These are phyloP conservation scores for Sphaerodactylus townsendi DNA, from an alignment of 2,113 vertebrate species.

Conservation along the genomic window DNA sequence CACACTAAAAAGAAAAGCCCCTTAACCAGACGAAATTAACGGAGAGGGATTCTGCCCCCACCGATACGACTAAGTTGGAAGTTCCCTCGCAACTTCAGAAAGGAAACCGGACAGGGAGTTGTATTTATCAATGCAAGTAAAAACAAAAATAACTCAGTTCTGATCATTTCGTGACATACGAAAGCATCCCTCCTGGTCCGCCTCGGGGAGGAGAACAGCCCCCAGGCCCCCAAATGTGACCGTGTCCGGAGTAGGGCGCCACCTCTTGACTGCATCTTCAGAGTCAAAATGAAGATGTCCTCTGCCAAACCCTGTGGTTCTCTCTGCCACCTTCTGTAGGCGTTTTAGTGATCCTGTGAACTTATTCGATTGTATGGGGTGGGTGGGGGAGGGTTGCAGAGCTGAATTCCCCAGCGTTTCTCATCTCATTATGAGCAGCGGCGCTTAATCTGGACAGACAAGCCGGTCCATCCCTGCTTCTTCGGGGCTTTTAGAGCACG, in stretches of 20 bases:
- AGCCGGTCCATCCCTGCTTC: neutral
- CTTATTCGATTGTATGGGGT: neutral
- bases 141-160: neutral
- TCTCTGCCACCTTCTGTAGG: neutral
- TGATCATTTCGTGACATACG: neutral
- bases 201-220: neutral
- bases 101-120: too few species aligned
- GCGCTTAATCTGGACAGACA: slow-evolving; percentile 39
- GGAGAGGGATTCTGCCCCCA: neutral
- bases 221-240: slow-evolving; percentile 25
- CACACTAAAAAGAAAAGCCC: neutral
- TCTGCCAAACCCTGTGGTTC: slow-evolving; percentile 32
- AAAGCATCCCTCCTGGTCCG: neutral
- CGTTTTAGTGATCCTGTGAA: neutral
- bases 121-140: neutral
- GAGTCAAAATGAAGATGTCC: slow-evolving; percentile 46
- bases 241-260: slow-evolving; percentile 62
- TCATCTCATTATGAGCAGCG: slow-evolving; percentile 27
- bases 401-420: slow-evolving; percentile 27
- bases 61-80: neutral
- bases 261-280: slow-evolving; percentile 63
- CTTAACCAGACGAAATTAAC: neutral
- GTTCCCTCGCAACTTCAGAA: too few species aligned
- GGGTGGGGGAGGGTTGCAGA: neutral
- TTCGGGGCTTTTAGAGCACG: slow-evolving; percentile 37